Evolutionary conservation across 2,888 invertebrate genomes (phyloP), one percentile per base, ranked within the genome.

Genomic region (Cremastinae sp.): DNA sequence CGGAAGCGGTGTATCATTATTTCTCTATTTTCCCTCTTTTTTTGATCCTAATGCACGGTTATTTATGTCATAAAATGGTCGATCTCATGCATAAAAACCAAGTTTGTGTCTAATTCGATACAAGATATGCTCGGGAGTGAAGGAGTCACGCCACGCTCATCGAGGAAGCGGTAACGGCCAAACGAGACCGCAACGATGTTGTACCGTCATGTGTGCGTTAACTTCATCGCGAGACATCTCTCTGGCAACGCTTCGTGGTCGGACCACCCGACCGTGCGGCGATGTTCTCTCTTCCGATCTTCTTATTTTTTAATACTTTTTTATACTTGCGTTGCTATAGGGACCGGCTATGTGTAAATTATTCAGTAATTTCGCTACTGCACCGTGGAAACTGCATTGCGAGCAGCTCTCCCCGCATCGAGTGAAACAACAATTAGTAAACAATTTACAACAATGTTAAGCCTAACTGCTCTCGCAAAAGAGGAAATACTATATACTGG

Each of bases 401-500:
- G 41, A 65, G 14, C 51, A n/a, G 18, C 49, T 47, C 56, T 38
- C 49, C 14, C 18, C 43, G 64, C 49, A n/a, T n/a, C 54, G 53
- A 70, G 43, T 53, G 43, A 28, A 53, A 58, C 56, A 18, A 5
- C 41, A 58, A 58, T 58, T 64, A 65, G 58, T 41, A 28, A 58
- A 28, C 64, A 65, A 72, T 65, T 51, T 58, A 18, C 54, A 45
- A 62, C 62, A 54, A 61, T 62, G 62, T 62, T 45, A 16, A 14
- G 38, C 16, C 1, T 22, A 45, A 22, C 8, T 34, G 36, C 43
- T 34, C 20, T 12, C 7, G 22, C 36, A 9, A 58, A 38, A 1
- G 28, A 28, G 5, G 28, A 28, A 28, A 28, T 5, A 28, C 28
- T 28, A 3, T 28, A 28, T 28, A 28, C n/a, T n/a, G 28, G 28